Conservation (phyloP, 2,888 invertebrate species). For the Dynastes hyllus region DNA sequence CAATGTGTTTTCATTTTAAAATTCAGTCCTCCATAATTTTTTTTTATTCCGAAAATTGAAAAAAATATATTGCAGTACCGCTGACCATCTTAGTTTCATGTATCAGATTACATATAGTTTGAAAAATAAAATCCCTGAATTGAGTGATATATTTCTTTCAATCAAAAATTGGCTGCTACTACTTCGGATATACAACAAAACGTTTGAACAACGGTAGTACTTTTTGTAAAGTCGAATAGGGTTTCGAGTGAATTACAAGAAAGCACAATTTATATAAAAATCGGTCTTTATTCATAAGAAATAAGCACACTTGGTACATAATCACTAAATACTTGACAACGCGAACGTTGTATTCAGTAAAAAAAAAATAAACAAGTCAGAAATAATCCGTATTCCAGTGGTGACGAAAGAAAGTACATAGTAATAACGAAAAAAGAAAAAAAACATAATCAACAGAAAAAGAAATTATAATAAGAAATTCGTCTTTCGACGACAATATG, state of each 20-base stretch:
- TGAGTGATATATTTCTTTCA: no score
- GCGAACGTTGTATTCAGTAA: constrained; percentile 63
- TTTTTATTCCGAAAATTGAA: no score
- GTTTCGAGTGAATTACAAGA: not conserved
- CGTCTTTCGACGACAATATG: not conserved
- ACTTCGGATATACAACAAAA: no score
- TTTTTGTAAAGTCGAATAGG: no score
- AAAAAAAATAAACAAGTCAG: constrained; percentile 64
- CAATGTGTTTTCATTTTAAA: no score
- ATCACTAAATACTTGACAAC: constrained; percentile 64
- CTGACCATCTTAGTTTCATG: no score
- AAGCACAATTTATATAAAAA: constrained; percentile 61
- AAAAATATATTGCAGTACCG: no score
- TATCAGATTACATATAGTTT: no score
- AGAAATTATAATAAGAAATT: constrained; percentile 27
- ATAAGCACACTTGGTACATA: constrained; percentile 73
- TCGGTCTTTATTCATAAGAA: constrained; percentile 71
- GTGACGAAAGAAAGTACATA: constrained; percentile 43
- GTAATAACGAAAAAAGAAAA: constrained; percentile 8
- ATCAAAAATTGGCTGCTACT: no score
- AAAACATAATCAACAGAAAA: constrained; percentile 6
- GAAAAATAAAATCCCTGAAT: no score
- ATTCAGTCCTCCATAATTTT: no score
- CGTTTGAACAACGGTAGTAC: no score
- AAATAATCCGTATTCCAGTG: constrained; percentile 51